Evolutionary conservation across 1,140 invertebrate genomes (phyloP).

Genomic region (Trichonephila clavipes): DNA sequence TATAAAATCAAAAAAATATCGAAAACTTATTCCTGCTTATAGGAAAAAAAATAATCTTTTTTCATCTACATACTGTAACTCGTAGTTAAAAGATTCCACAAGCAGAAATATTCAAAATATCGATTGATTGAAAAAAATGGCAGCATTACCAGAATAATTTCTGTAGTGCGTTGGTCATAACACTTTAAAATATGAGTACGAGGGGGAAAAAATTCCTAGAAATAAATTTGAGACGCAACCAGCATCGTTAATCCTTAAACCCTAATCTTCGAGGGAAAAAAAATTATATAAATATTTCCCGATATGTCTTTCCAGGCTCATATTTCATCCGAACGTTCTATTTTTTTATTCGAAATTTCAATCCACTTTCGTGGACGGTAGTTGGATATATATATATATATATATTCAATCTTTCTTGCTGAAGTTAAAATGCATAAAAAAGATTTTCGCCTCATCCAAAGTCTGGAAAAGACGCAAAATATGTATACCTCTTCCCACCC

Average conservation of each 20-base stretch:
- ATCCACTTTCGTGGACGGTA: neutral
- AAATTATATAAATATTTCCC: conserved; percentile 6
- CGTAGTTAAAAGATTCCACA: neutral
- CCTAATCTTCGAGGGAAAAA: neutral
- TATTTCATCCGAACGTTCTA: conserved; percentile 13
- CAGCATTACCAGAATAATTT: neutral
- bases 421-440: neutral
- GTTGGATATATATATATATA: neutral
- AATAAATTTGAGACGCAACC: neutral
- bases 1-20: too few relatives aligned
- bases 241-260: neutral
- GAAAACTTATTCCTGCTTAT: too few relatives aligned
- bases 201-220: neutral
- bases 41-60: neutral
- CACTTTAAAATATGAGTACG: neutral
- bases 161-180: neutral
- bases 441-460: neutral
- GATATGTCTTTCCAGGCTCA: conserved; percentile 13
- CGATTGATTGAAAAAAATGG: neutral
- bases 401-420: neutral
- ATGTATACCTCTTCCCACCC: neutral
- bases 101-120: neutral
- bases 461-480: neutral
- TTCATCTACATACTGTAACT: neutral
- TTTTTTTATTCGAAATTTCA: conserved; percentile 14